These are phyloP conservation scores for Sebastes diploproa DNA, from an alignment of 2,797 vertebrate species.

Conservation along the genomic window DNA sequence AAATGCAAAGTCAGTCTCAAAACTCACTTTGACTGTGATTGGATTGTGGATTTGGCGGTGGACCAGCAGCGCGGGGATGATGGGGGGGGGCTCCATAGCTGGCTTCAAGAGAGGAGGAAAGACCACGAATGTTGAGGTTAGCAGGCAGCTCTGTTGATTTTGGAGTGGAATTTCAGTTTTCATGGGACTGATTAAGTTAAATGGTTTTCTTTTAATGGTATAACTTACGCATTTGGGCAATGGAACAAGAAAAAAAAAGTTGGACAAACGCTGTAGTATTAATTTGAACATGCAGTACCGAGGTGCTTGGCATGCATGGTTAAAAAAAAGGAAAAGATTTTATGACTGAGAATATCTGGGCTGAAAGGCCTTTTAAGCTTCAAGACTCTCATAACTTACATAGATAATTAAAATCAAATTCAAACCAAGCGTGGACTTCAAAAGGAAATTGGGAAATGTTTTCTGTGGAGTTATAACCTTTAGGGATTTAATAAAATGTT, in stretches of 20 bases:
- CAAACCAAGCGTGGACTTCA: background rate
- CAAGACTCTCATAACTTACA: conserved; percentile 14
- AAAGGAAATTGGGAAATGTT: background rate
- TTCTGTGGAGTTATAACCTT: background rate
- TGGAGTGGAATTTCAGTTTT: conserved; percentile 73
- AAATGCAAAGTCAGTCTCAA: conserved; percentile 39
- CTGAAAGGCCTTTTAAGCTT: conserved; percentile 6
- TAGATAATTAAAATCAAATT: conserved; percentile 8
- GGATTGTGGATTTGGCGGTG: conserved; percentile 49
- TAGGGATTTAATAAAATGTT: background rate
- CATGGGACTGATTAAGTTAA: conserved; percentile 71
- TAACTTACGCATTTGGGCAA: conserved; percentile 58
- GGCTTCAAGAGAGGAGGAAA: conserved; percentile 21
- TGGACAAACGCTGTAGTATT: conserved; percentile 39
- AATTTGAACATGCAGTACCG: conserved; percentile 52
- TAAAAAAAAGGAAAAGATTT: conserved; percentile 20
- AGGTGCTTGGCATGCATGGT: conserved; percentile 19
- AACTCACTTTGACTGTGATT: conserved; percentile 38
- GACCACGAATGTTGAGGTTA: conserved; percentile 46
- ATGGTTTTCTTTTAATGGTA: conserved; percentile 68
- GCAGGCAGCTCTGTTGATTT: conserved; percentile 60
- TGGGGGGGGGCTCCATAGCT: background rate
- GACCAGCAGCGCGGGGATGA: conserved; percentile 11
- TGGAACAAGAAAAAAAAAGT: conserved; percentile 49
- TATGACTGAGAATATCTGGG: conserved; percentile 20